Conservation (phyloP, 1,140 invertebrate genomes). For the Procambarus virginalis region DNA sequence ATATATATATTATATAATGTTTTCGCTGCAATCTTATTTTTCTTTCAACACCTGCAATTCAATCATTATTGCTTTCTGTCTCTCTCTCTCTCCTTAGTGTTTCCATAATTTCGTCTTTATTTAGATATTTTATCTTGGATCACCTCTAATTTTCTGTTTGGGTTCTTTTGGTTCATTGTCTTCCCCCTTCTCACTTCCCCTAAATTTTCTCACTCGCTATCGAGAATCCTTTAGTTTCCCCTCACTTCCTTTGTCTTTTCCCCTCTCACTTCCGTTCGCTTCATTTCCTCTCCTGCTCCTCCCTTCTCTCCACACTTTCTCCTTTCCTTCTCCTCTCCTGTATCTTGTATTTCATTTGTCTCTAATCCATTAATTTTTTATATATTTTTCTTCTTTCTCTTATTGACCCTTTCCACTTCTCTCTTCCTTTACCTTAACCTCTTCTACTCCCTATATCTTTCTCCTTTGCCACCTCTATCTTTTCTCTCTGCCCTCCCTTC, state of each 20-base stretch:
- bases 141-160: no score
- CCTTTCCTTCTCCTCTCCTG: not conserved
- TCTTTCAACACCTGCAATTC: no score
- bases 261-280: not conserved
- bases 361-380: not conserved
- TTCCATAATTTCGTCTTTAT: not conserved
- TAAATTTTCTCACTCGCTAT: not conserved
- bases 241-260: not conserved
- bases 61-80: not conserved
- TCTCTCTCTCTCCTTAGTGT: not conserved
- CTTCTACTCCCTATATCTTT: not conserved
- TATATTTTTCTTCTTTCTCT: not conserved
- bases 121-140: no score
- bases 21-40: no score
- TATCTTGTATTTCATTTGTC: not conserved
- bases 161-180: not conserved
- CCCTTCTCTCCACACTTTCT: not conserved
- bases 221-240: not conserved
- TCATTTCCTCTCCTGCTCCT: not conserved
- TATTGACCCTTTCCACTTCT: not conserved
- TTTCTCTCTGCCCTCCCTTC: not conserved
- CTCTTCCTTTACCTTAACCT: not conserved
- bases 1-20: no score
- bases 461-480: not conserved
- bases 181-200: not conserved